A percentile compares a stretch with the other conserved stretches of the same genome.
phyloP scores from a whole-genome alignment of 2,113 vertebrate genomes.

The Gallinago undulata region DNA sequence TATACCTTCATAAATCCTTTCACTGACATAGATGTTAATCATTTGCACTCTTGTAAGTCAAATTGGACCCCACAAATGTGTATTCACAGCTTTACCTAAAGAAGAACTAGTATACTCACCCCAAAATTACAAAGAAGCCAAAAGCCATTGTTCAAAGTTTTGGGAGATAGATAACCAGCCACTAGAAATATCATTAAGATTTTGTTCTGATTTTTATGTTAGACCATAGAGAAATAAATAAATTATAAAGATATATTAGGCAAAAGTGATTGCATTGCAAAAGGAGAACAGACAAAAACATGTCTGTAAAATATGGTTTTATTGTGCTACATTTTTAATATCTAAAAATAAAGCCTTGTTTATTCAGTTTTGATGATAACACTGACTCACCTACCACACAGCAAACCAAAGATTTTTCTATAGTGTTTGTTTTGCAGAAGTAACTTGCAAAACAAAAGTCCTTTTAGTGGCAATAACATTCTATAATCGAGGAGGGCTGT shows the following conservation, averaged over 20 bases:
- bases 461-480: conserved; percentile 15
- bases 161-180: not conserved
- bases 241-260: not conserved
- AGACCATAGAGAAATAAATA: not conserved
- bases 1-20: not conserved
- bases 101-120: not conserved
- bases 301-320: not conserved
- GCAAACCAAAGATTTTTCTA: conserved; percentile 46
- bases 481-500: not conserved
- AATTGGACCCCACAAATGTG: not conserved
- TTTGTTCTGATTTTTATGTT: not conserved
- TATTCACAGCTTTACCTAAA: not conserved
- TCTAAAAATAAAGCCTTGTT: conserved; percentile 48
- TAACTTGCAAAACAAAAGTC: conserved; percentile 48
- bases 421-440: conserved; percentile 54
- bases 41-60: not conserved
- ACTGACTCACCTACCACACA: conserved; percentile 17
- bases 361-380: conserved; percentile 58
- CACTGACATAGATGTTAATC: not conserved
- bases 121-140: not conserved
- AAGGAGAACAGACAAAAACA: not conserved
- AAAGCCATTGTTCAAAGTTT: not conserved
- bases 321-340: not conserved
- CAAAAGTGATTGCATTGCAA: not conserved
- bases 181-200: not conserved